Evolutionary conservation across 2,113 vertebrate genomes (phyloP), one percentile per base, ranked within the genome.

Genomic region (Edolisoma coerulescens): DNA sequence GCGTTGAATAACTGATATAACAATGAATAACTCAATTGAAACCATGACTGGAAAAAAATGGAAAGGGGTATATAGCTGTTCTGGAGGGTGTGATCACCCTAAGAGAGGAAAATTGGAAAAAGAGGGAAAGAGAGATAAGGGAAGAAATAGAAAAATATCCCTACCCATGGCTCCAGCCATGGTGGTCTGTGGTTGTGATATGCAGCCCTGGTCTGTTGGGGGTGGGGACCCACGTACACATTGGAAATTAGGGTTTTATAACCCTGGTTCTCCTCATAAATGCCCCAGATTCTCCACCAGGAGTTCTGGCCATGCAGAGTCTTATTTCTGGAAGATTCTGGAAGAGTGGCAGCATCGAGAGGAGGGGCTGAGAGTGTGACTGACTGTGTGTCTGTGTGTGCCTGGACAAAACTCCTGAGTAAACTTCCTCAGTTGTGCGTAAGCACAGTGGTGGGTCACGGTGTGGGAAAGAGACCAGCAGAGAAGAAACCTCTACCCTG

Each of bases 171-270:
- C 42, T 73, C 27, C 76, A 74, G 44, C 10, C 22, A 5, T 4
- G 8, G 10, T 57, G 22, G 26, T 44, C 42, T 16, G 5, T 37
- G 32, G 5, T 9, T 81, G 59, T 35, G 22, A 28, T 33, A 13
- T 27, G 16, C 10, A 24, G 59, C 44, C 33, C 33, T 89, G 18
- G 8, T 65, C 37, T 49, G 2, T 44, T 50, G 52, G 2, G 0
- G 10, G 15, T 50, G 12, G 8, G 17, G 18, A 12, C 42, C 15
- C 12, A 23, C 0, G 0, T 27, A 21, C 1, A 0, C 15, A 32
- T 37, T 3, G 1, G 44, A 57, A 73, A 59, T 4, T 28, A 22
- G 22, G 11, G 27, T 5, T 49, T 50, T 44, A 9, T 32, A 50
- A 33, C 15, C 12, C 27, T 37, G 7, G 4, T 65, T 64, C 35